Evolutionary conservation across 2,797 vertebrate genomes (phyloP), one percentile per base, ranked within the genome.

Genomic region (Pantherophis alleghaniensis): DNA sequence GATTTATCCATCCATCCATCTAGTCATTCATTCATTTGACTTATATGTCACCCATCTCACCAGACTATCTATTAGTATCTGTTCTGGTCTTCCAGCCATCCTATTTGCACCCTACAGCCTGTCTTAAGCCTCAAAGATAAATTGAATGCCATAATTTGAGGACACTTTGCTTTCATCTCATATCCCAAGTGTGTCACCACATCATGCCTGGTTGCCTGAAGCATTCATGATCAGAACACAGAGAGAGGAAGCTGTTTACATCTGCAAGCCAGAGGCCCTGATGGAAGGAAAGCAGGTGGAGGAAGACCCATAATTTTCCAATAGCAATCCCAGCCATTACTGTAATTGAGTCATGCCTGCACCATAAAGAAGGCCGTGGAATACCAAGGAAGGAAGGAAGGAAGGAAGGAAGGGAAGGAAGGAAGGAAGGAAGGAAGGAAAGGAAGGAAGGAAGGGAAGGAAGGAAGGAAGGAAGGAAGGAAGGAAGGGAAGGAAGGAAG

Each of bases 231-330:
- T 13, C n/a, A 63, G 86, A 91, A 42, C 37, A 28, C 63, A 61
- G 22, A 74, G 83, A 60, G 79, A 91, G 90, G 92, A 91, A 91
- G 86, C 28, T 20, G 28, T 57, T 88, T 87, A 79, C 61, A 91
- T 79, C 90, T 88, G 92, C 51, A n/a, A 79, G 63, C 90, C 90
- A 93, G 63, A 79, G 22, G 37, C 42, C 55, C 56, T 87, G 61
- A 87, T 93, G 18, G 55, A 61, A 93, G 90, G 63, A 93, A 93
- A 93, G 55, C 86, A 91, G 90, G 63, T 91, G 63, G 88, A 88
- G 89, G 89, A 93, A 87, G 83, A 37, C 1, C 2, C 42, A 53
- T 61, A 7, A 86, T 55, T 63, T 83, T 53, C 22, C 57, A 90
- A 14, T 22, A 87, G 47, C 59, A 56, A 26, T 18, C 59, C 0